Conservation (phyloP, 2,797 vertebrate species). For the Darevskia mixta region DNA sequence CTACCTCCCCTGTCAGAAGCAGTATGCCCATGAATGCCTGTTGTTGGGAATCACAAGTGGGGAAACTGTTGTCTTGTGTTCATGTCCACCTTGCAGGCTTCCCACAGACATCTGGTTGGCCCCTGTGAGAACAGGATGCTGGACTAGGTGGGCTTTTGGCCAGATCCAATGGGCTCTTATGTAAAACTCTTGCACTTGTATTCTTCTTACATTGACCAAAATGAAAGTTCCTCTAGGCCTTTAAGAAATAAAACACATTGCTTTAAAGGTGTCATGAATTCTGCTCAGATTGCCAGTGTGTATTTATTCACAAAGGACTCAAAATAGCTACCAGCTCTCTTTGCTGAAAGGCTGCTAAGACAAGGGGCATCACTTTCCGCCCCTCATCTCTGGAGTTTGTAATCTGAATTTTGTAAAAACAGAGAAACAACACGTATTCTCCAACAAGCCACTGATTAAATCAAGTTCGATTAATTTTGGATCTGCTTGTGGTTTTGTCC, state of each 20-base stretch:
- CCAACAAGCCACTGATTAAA: conserved; percentile 48
- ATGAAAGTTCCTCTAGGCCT: not conserved
- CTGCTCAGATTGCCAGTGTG: not conserved
- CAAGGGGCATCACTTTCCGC: not conserved
- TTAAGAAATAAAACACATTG: not conserved
- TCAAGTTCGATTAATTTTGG: conserved; percentile 70
- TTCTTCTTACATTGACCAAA: conserved; percentile 11
- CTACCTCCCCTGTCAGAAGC: no score
- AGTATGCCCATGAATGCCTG: no score
- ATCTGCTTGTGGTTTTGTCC: conserved; percentile 47
- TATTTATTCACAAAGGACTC: conserved; percentile 12
- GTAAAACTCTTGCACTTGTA: not conserved
- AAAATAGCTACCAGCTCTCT: not conserved
- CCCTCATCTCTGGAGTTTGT: conserved; percentile 26
- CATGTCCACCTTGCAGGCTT: no score
- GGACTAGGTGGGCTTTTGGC: no score
- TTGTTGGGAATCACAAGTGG: no score
- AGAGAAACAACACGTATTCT: conserved; percentile 33
- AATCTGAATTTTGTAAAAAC: conserved; percentile 60
- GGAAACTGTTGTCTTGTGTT: no score
- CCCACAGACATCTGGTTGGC: no score
- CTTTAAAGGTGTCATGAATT: conserved; percentile 9
- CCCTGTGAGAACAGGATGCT: no score
- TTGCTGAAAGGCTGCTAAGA: not conserved
- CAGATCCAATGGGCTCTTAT: no score